Base-by-base conservation (phyloP, 1,140 invertebrate species). In the Monochamus saltuarius region DNA sequence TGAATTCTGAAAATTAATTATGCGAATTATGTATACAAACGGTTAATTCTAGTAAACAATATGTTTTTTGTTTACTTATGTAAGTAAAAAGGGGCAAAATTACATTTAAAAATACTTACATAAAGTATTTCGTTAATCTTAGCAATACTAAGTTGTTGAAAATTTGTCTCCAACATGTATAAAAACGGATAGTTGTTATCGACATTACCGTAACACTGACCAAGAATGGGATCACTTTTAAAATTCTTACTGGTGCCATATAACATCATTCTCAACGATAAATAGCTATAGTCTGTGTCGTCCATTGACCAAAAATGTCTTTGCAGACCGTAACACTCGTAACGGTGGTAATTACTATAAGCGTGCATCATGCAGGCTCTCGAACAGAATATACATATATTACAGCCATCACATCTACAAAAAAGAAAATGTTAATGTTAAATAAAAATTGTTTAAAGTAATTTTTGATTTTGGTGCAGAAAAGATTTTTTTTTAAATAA, bases 281-380 rank as follows among this genome's bases (percentile, higher is more conserved):
- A 43, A 37, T 65, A 62, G 38, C 56, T 59, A 16, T 50, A 56
- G 34, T 64, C 62, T 4, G 59, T 61, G n/a, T 61, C 46, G 6
- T 56, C 39, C 37, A 62, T 29, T 13, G 50, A 13, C 63, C 63
- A 65, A 54, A 49, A 65, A 46, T 65, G 63, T 38, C 63, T 61
- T 45, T 65, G 63, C 1, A 65, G 40, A n/a, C 53, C 63, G 35
- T 65, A 54, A 54, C 63, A 65, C 37, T 65, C 63, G 29, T 46
- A 65, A 9, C 14, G 19, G 47, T 65, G 63, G 38, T 45, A 65
- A 8, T 61, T 13, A 7, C 39, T 39, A 9, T 54, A 39, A 10
- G 63, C 53, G 16, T 52, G 10, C 14, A 35, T 22, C 39, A 46
- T 35, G 34, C 63, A 65, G 2, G 10, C 17, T 19, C 38, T 22